Base-by-base conservation (phyloP, 2,888 invertebrate genomes). In the Ferdinandea cuprea region DNA sequence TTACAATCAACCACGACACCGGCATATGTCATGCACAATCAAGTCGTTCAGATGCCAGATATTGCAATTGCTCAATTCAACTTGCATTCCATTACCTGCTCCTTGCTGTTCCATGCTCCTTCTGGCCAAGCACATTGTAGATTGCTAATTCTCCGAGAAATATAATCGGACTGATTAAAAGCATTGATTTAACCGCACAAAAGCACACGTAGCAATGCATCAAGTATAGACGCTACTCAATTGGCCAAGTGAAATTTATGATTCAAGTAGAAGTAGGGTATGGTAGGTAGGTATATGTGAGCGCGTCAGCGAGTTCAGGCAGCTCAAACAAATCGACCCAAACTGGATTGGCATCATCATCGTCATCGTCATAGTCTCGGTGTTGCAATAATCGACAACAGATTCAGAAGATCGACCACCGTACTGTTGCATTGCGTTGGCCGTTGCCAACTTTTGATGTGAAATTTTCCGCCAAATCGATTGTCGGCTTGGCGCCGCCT, bases 391-490 rank as follows among this genome's bases (percentile, higher is more conserved):
- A 54, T 59, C 61, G 32, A 44, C 54, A 59, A 19, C 65, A 52
- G 19, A 71, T 56, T 40, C 63, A 48, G n/a, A 69, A 56, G 25
- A 40, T 15, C 40, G 15, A 7, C 7, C 40, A 40, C 40, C 15
- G 15, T 13, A 13, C 42, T 63, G 48, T 8, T 48, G 52, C 42
- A 50, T 13, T 59, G 46, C 35, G 17, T 46, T 66, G 50, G 50
- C 13, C n/a, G 32, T 46, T 65, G 58, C 21, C 61, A 83, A 68
- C 59, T 72, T 83, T 83, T 83, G 83, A 83, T 78, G 56, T 58
- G 78, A 78, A 78, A 83, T 78, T 83, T 83, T 78, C 78, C 83
- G 83, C 78, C 83, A 83, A 83, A 83, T 83, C 83, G 83, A 83
- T 83, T 83, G 83, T 83, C 83, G 78, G 73, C 44, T 61, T 78